Base-by-base conservation (phyloP, 2,113 vertebrate species). In the Etheostoma cragini region DNA sequence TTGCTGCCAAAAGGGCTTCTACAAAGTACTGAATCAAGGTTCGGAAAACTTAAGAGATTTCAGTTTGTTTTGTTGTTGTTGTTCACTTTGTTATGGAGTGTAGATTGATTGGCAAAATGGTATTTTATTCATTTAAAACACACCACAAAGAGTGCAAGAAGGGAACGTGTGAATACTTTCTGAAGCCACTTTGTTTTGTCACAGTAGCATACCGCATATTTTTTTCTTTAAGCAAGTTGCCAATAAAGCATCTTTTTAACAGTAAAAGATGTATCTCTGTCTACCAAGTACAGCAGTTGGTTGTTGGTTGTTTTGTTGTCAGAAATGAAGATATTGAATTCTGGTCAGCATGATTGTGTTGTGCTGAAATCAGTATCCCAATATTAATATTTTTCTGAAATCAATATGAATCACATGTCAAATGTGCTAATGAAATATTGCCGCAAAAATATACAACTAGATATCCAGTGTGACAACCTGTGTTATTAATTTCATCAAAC, bases 191-290 rank as follows among this genome's bases (percentile, higher is more conserved):
- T 42, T 42, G 62, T 81, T 80, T 82, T 81, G 76, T 80, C 75
- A 57, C 74, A 73, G 60, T 84, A 75, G 64, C 67, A 54, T 80
- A 72, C 13, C 12, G 1, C 58, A 42, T 30, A 21, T 87, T 83
- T 82, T 86, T 90, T 83, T 87, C 80, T 82, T 83, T 63, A 53
- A 80, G 74, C 66, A 80, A 50, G 72, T 69, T 84, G 80, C 77
- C 81, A 93, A 93, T 93, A 94, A 94, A 94, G 91, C 91, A 91
- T 90, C 91, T 90, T 93, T 91, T 90, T 86, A 89, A 87, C 33
- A 21, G 35, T 72, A 56, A 68, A 57, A 26, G 3, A n/a, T 50
- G 45, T 19, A 8, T 6, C 26, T 82, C 54, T 53, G 13, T 56
- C 38, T 21, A 14, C 8, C 21, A 38, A 47, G 16, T 58, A 26